These are phyloP conservation scores for Dicaeum eximium DNA, from an alignment of 2,113 vertebrate genomes.

Conservation along the genomic window DNA sequence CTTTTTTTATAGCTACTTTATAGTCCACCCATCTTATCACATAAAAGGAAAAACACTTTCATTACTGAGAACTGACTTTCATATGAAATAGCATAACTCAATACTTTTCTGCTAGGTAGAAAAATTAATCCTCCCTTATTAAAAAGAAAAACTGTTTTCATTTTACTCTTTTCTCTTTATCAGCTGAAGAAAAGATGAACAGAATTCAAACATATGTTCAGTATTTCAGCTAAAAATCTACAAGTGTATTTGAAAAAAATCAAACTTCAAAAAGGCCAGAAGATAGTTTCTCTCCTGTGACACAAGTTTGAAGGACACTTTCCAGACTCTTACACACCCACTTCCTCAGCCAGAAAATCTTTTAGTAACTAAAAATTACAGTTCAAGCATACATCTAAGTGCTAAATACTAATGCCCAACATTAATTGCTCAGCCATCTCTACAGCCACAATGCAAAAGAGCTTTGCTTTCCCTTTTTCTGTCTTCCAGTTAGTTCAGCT, in stretches of 20 bases:
- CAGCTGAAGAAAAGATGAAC: neutral
- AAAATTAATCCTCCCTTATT: neutral
- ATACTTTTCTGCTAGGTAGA: neutral
- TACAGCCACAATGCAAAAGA: neutral
- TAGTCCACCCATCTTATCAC: neutral
- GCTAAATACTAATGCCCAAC: neutral
- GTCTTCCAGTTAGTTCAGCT: neutral
- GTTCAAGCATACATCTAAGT: neutral
- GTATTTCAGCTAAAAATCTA: neutral
- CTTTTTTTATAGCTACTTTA: neutral
- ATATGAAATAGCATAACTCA: neutral
- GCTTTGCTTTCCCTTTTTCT: neutral
- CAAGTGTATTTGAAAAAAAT: neutral
- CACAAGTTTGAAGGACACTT: neutral
- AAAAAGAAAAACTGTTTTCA: neutral
- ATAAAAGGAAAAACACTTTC: constrained; percentile 20
- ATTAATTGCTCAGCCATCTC: neutral
- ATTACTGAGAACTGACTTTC: constrained; percentile 6
- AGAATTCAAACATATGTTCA: neutral
- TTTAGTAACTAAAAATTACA: neutral
- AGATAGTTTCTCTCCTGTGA: neutral
- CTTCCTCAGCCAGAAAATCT: neutral
- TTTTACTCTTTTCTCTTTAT: constrained; percentile 8
- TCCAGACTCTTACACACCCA: neutral
- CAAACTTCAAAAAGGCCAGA: neutral